Evolutionary conservation across 92 coral and sea anemone genomes (phyloP).

Genomic region (Epizoanthus scotinus): DNA sequence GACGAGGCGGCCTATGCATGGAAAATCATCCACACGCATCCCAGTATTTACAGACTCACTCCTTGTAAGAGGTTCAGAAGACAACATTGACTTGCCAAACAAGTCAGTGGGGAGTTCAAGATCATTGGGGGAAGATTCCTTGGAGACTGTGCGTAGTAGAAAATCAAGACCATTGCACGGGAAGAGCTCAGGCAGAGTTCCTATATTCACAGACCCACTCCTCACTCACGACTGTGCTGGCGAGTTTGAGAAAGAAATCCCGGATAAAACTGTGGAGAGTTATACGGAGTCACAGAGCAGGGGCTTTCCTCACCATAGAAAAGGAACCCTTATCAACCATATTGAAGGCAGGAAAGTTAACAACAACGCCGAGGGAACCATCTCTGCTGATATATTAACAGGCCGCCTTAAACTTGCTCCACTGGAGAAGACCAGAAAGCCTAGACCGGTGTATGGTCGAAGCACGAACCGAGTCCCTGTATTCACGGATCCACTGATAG

Average conservation of each 20-base stretch:
- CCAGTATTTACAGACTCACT: constrained; percentile 42
- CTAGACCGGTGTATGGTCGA: constrained; percentile 12
- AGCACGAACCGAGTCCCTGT: constrained; percentile 15
- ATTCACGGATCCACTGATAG: constrained; percentile 18
- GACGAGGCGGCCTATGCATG: constrained; percentile 23
- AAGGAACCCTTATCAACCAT: background rate
- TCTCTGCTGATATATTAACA: background rate
- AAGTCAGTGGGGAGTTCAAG: background rate
- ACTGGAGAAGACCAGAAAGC: constrained; percentile 18
- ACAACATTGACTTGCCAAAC: background rate
- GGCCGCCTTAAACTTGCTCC: constrained; percentile 25
- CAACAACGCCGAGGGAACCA: background rate
- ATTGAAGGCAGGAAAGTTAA: background rate
- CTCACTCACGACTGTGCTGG: background rate
- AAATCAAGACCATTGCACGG: constrained; percentile 35
- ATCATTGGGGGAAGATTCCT: background rate
- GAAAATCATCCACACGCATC: constrained; percentile 23
- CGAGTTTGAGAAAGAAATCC: constrained; percentile 25
- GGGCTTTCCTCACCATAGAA: background rate
- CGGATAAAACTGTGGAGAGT: background rate
- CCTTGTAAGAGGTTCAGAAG: constrained; percentile 5
- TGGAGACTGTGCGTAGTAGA: background rate
- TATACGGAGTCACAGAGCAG: background rate
- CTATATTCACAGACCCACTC: constrained; percentile 22
- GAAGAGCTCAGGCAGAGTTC: constrained; percentile 26